A percentile compares a stretch with the other conserved stretches of the same genome.
Conservation (phyloP, 1,140 invertebrate species). For the Neotoxoptera formosana region DNA sequence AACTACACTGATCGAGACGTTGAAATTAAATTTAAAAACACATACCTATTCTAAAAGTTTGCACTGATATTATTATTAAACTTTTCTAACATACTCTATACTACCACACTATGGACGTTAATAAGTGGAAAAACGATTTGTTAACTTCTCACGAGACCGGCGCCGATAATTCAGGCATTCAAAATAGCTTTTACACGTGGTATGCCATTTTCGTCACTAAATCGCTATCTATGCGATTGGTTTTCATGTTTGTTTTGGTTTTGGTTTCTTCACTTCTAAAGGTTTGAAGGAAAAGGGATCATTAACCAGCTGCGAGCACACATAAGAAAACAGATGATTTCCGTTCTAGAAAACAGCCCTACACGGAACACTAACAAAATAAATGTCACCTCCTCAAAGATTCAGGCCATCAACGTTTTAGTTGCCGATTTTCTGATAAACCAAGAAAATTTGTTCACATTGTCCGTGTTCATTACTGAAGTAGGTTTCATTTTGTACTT, state of each 20-base stretch:
- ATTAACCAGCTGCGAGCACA: constrained; percentile 6
- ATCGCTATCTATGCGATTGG: too few relatives aligned
- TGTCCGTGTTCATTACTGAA: constrained; percentile 1
- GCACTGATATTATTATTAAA: not conserved
- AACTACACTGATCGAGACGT: not conserved
- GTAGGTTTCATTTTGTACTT: not conserved
- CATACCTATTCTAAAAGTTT: not conserved
- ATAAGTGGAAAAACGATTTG: not conserved
- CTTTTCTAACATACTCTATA: not conserved
- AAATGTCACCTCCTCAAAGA: not conserved
- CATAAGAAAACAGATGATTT: constrained; percentile 14
- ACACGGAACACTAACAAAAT: not conserved
- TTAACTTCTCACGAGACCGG: not conserved
- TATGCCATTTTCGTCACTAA: not conserved
- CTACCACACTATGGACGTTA: not conserved
- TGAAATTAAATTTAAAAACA: not conserved
- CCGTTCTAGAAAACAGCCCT: not conserved
- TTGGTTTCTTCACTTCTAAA: not conserved
- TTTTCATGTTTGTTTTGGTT: not conserved
- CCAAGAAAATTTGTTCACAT: constrained; percentile 17
- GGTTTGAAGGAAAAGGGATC: constrained; percentile 8
- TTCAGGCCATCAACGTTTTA: constrained; percentile 7
- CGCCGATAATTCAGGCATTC: not conserved
- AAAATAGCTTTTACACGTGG: constrained; percentile 12
- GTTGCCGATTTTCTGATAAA: constrained; percentile 36